These are phyloP conservation scores for Trichosurus vulpecula DNA, from an alignment of 2,797 vertebrate genomes.

Conservation along the genomic window DNA sequence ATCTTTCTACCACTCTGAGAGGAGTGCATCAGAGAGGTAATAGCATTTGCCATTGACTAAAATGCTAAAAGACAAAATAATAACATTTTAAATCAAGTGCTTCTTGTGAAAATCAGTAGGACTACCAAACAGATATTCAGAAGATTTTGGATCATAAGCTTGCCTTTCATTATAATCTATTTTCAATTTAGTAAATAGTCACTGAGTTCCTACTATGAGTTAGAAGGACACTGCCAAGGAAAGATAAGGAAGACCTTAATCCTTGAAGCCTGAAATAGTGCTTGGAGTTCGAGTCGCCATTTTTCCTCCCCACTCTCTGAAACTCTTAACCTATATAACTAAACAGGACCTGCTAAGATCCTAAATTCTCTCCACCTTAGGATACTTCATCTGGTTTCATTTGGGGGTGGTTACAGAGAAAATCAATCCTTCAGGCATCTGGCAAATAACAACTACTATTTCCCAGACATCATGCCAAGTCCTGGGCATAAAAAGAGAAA, in stretches of 20 bases:
- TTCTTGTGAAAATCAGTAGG: constrained; percentile 66
- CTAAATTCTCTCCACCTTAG: not conserved
- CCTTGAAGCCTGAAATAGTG: constrained; percentile 11
- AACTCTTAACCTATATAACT: too few relatives aligned
- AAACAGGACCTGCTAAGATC: not conserved
- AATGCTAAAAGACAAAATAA: constrained; percentile 65
- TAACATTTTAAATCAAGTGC: constrained; percentile 57
- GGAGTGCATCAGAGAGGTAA: constrained; percentile 39
- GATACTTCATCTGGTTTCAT: not conserved
- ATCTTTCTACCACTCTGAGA: constrained; percentile 43
- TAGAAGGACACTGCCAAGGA: not conserved
- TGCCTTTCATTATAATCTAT: constrained; percentile 39
- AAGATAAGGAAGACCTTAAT: not conserved
- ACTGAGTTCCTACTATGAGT: not conserved
- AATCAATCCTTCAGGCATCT: not conserved
- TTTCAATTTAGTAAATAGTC: not conserved
- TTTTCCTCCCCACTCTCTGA: not conserved
- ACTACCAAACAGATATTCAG: constrained; percentile 47
- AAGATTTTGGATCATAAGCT: constrained; percentile 39
- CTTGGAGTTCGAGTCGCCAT: not conserved
- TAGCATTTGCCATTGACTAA: constrained; percentile 61
- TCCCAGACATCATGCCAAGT: not conserved
- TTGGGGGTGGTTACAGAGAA: not conserved
- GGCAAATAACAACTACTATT: not conserved
- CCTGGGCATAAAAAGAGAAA: not conserved